A percentile compares a stretch with the other conserved stretches of the same genome.
Conservation (phyloP, 1,140 invertebrate genomes). For the Triops longicaudatus region DNA sequence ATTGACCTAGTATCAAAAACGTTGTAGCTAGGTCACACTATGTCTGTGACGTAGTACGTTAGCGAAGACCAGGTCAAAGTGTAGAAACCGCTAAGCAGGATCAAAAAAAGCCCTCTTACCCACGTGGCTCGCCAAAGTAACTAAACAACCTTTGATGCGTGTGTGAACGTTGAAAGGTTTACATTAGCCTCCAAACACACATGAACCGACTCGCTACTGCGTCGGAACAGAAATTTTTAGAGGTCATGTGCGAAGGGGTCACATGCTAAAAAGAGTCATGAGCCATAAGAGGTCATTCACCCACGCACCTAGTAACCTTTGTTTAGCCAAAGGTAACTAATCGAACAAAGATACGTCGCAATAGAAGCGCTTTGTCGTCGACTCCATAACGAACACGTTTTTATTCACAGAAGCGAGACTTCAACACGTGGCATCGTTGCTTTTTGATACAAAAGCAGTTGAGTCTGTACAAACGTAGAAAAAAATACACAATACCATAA, state of each 20-base stretch:
- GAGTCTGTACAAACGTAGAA: too few relatives aligned
- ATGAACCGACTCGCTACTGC: neutral
- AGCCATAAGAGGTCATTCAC: constrained; percentile 4
- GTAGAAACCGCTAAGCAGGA: too few relatives aligned
- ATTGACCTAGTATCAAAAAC: neutral
- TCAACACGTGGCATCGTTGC: too few relatives aligned
- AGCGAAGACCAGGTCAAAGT: neutral
- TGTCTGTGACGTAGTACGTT: neutral
- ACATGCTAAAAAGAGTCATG: neutral
- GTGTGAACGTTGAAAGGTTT: neutral
- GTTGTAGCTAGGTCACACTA: neutral
- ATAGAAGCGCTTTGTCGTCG: too few relatives aligned
- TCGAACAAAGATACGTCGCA: neutral
- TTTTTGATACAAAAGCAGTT: too few relatives aligned
- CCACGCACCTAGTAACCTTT: neutral
- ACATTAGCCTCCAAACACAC: neutral
- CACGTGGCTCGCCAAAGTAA: too few relatives aligned
- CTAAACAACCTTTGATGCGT: too few relatives aligned
- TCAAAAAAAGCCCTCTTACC: too few relatives aligned
- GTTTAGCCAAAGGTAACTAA: neutral
- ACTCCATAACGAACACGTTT: too few relatives aligned
- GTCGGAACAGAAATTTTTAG: neutral
- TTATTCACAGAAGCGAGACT: too few relatives aligned
- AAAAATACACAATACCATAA: too few relatives aligned
- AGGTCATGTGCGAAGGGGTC: neutral